Evolutionary conservation across 2,113 vertebrate species (phyloP).

Genomic region (Hyla sarda): DNA sequence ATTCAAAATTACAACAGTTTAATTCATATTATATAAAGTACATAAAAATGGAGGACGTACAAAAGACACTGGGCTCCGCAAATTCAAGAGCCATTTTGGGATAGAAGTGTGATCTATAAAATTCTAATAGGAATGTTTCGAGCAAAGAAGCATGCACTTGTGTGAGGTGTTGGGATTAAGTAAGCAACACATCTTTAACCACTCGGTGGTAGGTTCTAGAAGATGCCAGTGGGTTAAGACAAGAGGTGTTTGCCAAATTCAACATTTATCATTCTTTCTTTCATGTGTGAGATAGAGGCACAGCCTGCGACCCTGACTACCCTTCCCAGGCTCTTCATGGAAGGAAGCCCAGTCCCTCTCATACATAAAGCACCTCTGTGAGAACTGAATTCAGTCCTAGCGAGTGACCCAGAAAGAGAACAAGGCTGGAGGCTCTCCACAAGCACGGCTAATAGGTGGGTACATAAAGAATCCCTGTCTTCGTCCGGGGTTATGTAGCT

Average conservation of each 20-base stretch:
- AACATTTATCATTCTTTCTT: slow-evolving; percentile 12
- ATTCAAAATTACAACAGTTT: no score
- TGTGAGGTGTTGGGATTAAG: neutral
- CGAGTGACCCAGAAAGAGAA: slow-evolving; percentile 31
- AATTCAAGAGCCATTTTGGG: no score
- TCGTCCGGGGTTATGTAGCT: neutral
- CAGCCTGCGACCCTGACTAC: slow-evolving; percentile 13
- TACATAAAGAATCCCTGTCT: neutral
- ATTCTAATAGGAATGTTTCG: neutral
- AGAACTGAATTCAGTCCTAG: slow-evolving; percentile 6
- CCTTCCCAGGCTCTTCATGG: slow-evolving; percentile 52
- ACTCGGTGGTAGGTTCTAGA: neutral
- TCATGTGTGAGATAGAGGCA: slow-evolving; percentile 41
- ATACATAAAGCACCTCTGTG: slow-evolving; percentile 50
- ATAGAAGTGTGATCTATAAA: neutral
- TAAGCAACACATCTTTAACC: slow-evolving; percentile 8
- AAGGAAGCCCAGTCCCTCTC: slow-evolving; percentile 27
- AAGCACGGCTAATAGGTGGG: slow-evolving; percentile 24
- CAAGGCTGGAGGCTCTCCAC: neutral
- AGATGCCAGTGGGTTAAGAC: slow-evolving; percentile 6
- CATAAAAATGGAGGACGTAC: no score
- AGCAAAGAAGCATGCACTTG: neutral
- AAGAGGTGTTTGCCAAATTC: slow-evolving; percentile 51
- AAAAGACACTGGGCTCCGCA: no score
- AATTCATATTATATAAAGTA: no score